Percentiles rank a stretch among this genome's conserved stretches.
Evolutionary conservation across 2,113 vertebrate species (phyloP).

Genomic region (Cryptoleucopteryx plumbea): DNA sequence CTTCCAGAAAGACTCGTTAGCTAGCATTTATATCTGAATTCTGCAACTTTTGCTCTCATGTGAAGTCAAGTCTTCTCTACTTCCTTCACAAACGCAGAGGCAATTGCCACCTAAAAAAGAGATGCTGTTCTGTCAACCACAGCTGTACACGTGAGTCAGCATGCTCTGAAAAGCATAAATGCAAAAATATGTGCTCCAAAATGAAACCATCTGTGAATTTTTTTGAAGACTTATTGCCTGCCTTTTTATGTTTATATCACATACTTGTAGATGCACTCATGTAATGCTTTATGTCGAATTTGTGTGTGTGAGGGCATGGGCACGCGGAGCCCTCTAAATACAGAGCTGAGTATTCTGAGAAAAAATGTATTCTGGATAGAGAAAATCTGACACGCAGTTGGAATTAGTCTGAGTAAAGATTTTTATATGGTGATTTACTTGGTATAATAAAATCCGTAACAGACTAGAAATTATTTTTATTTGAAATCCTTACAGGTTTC

Average conservation of each 20-base stretch:
- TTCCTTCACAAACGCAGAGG: background rate
- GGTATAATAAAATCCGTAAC: background rate
- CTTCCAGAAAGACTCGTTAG: background rate
- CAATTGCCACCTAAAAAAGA: background rate
- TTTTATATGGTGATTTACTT: background rate
- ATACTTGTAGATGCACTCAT: fast-evolving
- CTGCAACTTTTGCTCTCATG: background rate
- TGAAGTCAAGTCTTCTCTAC: background rate
- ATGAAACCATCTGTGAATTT: background rate
- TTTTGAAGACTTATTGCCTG: background rate
- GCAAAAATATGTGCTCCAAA: background rate
- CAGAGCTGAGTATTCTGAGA: background rate
- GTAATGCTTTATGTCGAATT: background rate
- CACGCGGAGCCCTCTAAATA: fast-evolving
- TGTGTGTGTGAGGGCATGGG: background rate
- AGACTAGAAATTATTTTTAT: background rate
- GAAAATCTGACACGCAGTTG: background rate
- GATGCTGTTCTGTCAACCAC: background rate
- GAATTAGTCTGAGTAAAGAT: background rate
- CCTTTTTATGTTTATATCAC: background rate
- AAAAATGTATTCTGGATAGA: background rate
- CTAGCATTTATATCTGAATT: background rate
- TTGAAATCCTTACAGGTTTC: background rate
- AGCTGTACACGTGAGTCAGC: background rate
- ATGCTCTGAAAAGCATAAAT: background rate